Evolutionary conservation across 2,113 vertebrate species (phyloP).

Genomic region (Gnathonemus longibarbis): DNA sequence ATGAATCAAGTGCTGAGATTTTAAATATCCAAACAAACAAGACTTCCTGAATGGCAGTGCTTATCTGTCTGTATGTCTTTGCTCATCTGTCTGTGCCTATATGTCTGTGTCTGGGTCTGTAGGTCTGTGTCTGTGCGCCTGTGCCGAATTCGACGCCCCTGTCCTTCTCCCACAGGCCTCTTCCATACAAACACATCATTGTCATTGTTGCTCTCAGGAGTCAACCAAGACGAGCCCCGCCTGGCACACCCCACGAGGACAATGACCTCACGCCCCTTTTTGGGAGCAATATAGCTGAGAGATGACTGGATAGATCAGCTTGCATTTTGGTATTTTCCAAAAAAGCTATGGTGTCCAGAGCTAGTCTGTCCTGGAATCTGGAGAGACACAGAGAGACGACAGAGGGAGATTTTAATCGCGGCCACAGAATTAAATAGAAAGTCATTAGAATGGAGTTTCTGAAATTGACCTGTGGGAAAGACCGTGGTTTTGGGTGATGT

Average conservation of each 20-base stretch:
- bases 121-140: neutral
- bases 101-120: no score
- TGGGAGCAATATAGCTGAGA: neutral
- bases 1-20: neutral
- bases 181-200: neutral
- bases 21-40: neutral
- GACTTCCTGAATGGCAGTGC: neutral
- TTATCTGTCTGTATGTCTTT: neutral
- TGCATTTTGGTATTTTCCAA: constrained; percentile 51
- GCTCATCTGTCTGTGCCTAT: neutral
- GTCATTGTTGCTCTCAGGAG: neutral
- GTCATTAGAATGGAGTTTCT: neutral
- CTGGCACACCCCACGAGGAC: neutral
- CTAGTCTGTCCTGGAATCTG: constrained; percentile 52
- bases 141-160: neutral
- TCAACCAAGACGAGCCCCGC: neutral
- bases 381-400: constrained; percentile 26
- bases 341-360: constrained; percentile 47
- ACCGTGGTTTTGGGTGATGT: neutral
- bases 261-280: neutral
- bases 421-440: constrained; percentile 6
- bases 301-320: constrained; percentile 13
- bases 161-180: neutral
- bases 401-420: constrained; percentile 38
- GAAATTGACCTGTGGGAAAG: neutral